These are phyloP conservation scores for Thysanoteuthis rhombus DNA, from an alignment of 2,888 invertebrate species.

Conservation along the genomic window DNA sequence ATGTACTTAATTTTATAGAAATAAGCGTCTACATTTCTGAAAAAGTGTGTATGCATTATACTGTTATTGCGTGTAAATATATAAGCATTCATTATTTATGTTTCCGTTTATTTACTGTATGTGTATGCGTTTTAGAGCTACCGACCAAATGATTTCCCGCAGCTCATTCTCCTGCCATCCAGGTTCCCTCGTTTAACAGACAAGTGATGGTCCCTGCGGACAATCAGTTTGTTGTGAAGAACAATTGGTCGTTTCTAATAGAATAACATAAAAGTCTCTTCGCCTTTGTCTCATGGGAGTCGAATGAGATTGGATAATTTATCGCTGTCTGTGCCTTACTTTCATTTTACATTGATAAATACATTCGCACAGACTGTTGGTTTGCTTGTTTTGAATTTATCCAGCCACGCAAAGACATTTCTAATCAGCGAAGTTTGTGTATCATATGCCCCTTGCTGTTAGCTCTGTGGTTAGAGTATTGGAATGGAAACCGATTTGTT, in stretches of 20 bases:
- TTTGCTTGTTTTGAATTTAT: neutral
- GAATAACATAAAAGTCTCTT: neutral
- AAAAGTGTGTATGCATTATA: too few species aligned
- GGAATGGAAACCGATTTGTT: too few species aligned
- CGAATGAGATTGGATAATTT: neutral
- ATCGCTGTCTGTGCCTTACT: neutral
- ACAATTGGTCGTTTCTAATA: neutral
- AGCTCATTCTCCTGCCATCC: too few species aligned
- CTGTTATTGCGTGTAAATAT: neutral
- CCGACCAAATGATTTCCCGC: too few species aligned
- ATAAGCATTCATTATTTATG: neutral
- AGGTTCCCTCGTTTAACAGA: neutral
- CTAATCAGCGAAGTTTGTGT: neutral
- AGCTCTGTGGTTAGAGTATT: neutral
- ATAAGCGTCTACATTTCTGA: too few species aligned
- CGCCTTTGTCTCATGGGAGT: neutral
- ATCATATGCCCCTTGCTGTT: neutral
- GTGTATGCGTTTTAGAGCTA: neutral
- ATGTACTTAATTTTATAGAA: too few species aligned
- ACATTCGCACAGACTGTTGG: neutral
- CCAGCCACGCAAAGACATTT: neutral
- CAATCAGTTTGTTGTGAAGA: neutral
- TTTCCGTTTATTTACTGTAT: neutral
- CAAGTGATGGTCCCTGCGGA: neutral
- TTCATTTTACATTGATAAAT: neutral